These are phyloP conservation scores for Balanococcus diminutus DNA, from an alignment of 2,888 invertebrate species.

Conservation along the genomic window DNA sequence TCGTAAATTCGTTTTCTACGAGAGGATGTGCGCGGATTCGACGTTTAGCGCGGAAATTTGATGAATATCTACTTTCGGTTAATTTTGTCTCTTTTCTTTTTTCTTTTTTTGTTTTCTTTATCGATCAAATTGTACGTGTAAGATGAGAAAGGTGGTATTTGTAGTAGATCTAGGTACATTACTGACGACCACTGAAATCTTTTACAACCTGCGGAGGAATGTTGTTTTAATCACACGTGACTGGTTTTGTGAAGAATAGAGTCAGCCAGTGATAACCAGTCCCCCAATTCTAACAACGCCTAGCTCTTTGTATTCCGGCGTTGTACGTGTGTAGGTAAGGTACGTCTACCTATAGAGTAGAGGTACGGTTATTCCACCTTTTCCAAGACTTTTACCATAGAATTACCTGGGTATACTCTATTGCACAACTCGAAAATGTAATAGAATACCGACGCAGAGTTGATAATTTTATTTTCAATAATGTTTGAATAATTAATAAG, in stretches of 20 bases:
- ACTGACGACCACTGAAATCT: constrained; percentile 40
- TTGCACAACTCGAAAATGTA: constrained; percentile 25
- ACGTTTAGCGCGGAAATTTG: background rate
- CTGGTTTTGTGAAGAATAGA: constrained; percentile 46
- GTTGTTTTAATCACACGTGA: constrained; percentile 50
- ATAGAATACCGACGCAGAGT: constrained; percentile 20
- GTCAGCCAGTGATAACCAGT: constrained; percentile 51
- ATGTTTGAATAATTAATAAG: constrained; percentile 37
- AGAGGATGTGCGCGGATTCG: background rate
- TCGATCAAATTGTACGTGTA: background rate
- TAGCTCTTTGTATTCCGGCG: constrained; percentile 32
- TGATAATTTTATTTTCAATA: constrained; percentile 21
- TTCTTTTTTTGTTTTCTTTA: background rate
- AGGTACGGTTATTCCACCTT: background rate
- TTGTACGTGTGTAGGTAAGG: background rate
- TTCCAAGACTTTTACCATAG: background rate
- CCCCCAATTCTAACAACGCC: constrained; percentile 50
- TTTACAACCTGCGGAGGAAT: constrained; percentile 52
- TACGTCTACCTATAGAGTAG: background rate
- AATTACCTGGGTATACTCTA: background rate
- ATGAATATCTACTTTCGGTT: background rate
- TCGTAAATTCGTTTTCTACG: background rate
- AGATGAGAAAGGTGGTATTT: background rate
- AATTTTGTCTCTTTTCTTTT: background rate
- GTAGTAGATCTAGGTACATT: background rate